Evolutionary conservation across 2,888 invertebrate species (phyloP).

Genomic region (Ophion obscuratus): DNA sequence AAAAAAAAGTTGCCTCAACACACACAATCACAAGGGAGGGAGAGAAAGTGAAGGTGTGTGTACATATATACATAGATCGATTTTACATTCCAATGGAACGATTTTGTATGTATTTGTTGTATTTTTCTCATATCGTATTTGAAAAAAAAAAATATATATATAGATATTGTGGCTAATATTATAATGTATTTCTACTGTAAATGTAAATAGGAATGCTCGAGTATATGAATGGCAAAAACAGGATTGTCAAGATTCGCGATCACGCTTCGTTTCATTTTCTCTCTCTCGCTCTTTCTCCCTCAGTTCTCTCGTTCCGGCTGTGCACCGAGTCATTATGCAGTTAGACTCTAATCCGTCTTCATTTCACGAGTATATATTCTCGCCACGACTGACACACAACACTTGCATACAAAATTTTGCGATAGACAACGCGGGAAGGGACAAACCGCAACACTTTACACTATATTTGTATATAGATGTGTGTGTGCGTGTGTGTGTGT

Average conservation of each 20-base stretch:
- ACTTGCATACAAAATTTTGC: constrained; percentile 31
- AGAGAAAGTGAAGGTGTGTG: too few species aligned
- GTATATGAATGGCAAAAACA: constrained; percentile 55
- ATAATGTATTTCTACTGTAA: not conserved
- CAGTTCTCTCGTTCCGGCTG: constrained; percentile 70
- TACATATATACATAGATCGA: too few species aligned
- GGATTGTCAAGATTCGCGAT: constrained; percentile 42
- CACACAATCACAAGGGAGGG: too few species aligned
- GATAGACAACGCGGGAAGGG: constrained; percentile 11
- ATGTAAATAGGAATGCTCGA: constrained; percentile 17
- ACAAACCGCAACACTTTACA: constrained; percentile 37
- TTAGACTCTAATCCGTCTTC: constrained; percentile 70
- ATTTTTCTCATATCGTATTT: not conserved
- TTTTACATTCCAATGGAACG: too few species aligned
- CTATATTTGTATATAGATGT: not conserved
- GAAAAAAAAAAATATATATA: too few species aligned
- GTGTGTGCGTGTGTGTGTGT: too few species aligned
- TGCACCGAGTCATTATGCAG: constrained; percentile 69
- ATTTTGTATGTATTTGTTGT: not conserved
- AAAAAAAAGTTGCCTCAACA: too few species aligned
- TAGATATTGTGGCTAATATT: too few species aligned
- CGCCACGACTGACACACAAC: constrained; percentile 51
- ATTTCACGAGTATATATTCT: constrained; percentile 55
- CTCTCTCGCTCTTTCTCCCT: constrained; percentile 42
- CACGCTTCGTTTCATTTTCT: constrained; percentile 37